A percentile compares a stretch with the other conserved stretches of the same genome.
These are phyloP conservation scores for Bombyx mandarina DNA, from an alignment of 1,140 invertebrate species.

Conservation along the genomic window DNA sequence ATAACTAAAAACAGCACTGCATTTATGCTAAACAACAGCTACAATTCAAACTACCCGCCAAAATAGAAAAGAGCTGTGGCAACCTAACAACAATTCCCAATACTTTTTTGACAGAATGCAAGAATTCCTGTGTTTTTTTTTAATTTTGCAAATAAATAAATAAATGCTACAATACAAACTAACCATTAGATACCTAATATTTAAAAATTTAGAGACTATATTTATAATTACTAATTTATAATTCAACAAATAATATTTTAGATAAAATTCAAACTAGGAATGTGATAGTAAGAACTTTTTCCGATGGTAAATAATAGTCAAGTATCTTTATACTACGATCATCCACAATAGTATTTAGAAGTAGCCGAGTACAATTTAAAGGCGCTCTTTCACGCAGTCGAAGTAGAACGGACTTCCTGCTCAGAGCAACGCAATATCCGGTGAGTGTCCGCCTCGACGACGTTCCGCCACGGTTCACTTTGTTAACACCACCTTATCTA, in stretches of 20 bases:
- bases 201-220: neutral
- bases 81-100: too few relatives aligned
- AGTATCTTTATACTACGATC: too few relatives aligned
- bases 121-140: too few relatives aligned
- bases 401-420: conserved; percentile 12
- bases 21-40: too few relatives aligned
- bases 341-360: too few relatives aligned
- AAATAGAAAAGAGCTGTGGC: too few relatives aligned
- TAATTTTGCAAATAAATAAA: too few relatives aligned
- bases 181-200: neutral
- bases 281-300: neutral
- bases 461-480: conserved; percentile 3
- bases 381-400: neutral
- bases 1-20: too few relatives aligned
- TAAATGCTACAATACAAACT: too few relatives aligned
- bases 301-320: neutral
- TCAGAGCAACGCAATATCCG: conserved; percentile 18
- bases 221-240: neutral
- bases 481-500: conserved; percentile 1
- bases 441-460: conserved; percentile 6
- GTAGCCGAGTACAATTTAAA: neutral
- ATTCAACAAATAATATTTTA: neutral
- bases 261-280: neutral
- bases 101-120: too few relatives aligned
- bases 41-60: too few relatives aligned